Evolutionary conservation across 2,797 vertebrate genomes (phyloP).

Genomic region (Sebastes hubbsi): DNA sequence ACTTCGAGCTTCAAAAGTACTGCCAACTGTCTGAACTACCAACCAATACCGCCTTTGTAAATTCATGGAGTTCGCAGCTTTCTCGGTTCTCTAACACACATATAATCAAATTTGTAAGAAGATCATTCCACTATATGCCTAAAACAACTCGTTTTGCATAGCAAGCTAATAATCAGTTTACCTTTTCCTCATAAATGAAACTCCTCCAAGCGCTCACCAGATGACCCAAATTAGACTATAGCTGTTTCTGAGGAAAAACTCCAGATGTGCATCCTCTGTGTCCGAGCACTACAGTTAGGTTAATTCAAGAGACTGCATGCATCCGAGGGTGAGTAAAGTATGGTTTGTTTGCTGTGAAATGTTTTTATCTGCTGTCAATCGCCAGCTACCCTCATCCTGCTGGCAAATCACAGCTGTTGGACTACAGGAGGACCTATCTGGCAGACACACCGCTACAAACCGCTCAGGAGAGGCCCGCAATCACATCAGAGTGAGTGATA

Average conservation of each 20-base stretch:
- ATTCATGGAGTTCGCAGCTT: neutral
- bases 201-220: neutral
- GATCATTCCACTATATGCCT: neutral
- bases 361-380: slow-evolving; percentile 23
- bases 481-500: slow-evolving; percentile 54
- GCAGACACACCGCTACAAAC: slow-evolving; percentile 33
- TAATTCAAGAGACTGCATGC: neutral
- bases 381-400: neutral
- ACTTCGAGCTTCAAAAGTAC: slow-evolving; percentile 38
- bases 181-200: neutral
- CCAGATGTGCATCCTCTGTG: neutral
- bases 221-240: slow-evolving; percentile 3
- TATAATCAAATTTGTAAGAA: neutral
- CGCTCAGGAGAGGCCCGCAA: slow-evolving; percentile 33
- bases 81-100: neutral
- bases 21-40: slow-evolving; percentile 21
- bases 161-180: neutral
- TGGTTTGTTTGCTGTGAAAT: slow-evolving; percentile 33
- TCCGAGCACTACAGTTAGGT: neutral
- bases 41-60: slow-evolving; percentile 9
- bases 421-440: slow-evolving; percentile 34
- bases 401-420: slow-evolving; percentile 34
- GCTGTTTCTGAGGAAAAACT: slow-evolving; percentile 1
- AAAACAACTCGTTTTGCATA: slow-evolving; percentile 11
- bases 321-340: neutral